Conservation (phyloP, 1,140 invertebrate genomes). For the Potamilus streckersoni region DNA sequence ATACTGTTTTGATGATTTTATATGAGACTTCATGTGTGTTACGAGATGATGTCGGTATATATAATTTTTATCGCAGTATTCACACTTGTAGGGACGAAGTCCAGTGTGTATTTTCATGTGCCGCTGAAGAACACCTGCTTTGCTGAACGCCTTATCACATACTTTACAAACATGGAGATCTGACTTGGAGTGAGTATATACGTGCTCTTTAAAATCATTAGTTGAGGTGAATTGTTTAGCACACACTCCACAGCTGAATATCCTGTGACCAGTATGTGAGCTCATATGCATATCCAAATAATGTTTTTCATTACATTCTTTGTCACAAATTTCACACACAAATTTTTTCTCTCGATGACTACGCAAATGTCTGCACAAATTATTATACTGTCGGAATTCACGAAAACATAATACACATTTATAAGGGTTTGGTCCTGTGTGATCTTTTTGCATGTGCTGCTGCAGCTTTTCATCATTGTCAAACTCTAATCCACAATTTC, state of each 20-base stretch:
- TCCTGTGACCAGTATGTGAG: constrained; percentile 43
- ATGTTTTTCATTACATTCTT: constrained; percentile 59
- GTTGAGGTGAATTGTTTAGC: constrained; percentile 28
- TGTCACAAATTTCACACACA: constrained; percentile 80
- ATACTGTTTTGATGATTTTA: constrained; percentile 81
- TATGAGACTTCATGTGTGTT: constrained; percentile 86
- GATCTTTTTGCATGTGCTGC: constrained; percentile 42
- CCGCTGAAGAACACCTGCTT: constrained; percentile 40
- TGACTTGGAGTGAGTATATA: constrained; percentile 39
- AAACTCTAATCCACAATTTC: constrained; percentile 27
- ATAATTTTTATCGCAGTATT: constrained; percentile 90
- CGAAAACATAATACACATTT: constrained; percentile 84
- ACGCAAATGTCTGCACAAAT: constrained; percentile 82
- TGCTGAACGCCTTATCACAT: constrained; percentile 45
- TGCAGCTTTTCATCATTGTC: constrained; percentile 30
- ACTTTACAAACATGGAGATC: constrained; percentile 42
- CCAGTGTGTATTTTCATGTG: constrained; percentile 55
- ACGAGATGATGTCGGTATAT: constrained; percentile 88
- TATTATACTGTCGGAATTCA: constrained; percentile 90
- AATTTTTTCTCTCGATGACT: constrained; percentile 85
- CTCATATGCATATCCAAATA: constrained; percentile 46
- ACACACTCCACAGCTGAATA: constrained; percentile 46
- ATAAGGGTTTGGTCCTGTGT: constrained; percentile 58
- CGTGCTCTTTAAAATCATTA: constrained; percentile 39
- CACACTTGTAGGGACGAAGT: constrained; percentile 66